Evolutionary conservation across 1,140 invertebrate genomes (phyloP).

Genomic region (Varroa destructor): DNA sequence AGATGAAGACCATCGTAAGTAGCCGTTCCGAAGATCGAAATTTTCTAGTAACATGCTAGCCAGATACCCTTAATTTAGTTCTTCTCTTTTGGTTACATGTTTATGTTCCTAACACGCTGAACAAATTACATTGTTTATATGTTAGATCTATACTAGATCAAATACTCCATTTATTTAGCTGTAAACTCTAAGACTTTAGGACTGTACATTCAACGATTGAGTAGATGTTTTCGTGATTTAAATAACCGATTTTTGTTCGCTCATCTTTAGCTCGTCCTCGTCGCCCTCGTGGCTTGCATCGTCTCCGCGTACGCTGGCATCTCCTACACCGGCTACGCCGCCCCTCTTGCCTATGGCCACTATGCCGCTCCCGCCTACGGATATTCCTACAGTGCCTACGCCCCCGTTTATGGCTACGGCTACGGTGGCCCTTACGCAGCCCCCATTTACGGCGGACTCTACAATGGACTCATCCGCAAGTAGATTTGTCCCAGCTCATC

Average conservation of each 20-base stretch:
- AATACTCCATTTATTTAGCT: no score
- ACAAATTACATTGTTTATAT: no score
- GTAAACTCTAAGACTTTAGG: no score
- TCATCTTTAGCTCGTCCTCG: not conserved
- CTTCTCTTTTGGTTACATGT: no score
- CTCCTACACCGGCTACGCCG: conserved; percentile 10
- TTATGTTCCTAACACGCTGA: no score
- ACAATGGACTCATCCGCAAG: conserved; percentile 25
- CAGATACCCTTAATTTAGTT: no score
- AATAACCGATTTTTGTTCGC: not conserved
- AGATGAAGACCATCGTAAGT: no score
- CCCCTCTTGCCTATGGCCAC: conserved; percentile 4
- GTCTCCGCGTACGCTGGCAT: not conserved
- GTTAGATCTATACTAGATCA: no score
- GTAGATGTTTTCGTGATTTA: no score
- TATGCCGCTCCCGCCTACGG: conserved; percentile 13
- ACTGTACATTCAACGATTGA: no score
- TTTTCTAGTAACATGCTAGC: no score
- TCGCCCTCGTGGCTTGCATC: conserved; percentile 27
- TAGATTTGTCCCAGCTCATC: not conserved
- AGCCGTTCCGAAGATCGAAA: no score
- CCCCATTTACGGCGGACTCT: conserved; percentile 13
- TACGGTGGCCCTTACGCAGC: not conserved
- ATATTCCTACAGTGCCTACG: not conserved
- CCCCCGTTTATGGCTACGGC: conserved; percentile 11